Evolutionary conservation across 2,113 vertebrate species (phyloP), one percentile per base, ranked within the genome.

Genomic region (Parotia lawesii): DNA sequence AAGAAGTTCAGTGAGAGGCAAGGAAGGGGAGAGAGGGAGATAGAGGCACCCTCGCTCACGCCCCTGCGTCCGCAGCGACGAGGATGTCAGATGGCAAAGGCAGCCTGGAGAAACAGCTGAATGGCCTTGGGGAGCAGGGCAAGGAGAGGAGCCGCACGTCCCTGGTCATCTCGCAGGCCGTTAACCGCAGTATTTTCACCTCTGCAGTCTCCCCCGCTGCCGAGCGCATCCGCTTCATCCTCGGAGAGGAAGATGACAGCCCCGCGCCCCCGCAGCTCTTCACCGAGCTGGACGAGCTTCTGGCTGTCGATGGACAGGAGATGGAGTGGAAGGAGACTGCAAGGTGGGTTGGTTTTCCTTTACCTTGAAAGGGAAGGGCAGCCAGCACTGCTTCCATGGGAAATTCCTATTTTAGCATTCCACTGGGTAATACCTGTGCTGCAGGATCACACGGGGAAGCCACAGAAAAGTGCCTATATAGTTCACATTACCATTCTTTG

Each of bases 311-410:
- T 8, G 99, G 99, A 20, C 99, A 99, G 95, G 99, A 99, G 97
- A 99, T 99, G 99, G 99, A 99, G 70, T 99, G 99, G 99, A 99
- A 99, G 95, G 99, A 99, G 96, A 99, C 99, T 3, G 99, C 99
- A 37, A 99, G 99, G 99, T 99, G 98, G 97, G 98, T 72, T 44
- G 51, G 14, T 71, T 80, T 90, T 66, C 27, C 72, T 61, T 71
- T 35, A 28, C 44, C 38, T 5, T 1, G 1, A 6, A 27, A 72
- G 50, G 35, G 44, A 56, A 53, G 10, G 22, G 58, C 57, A 28
- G 48, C 61, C 47, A 27, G 5, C 45, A n/a, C 76, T 2, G 8
- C 23, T 50, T 20, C 33, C 1, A 0, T 31, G 33, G 62, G 27
- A 44, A 40, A 51, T 35, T 1, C 4, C 40, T 13, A 1, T 7